phyloP scores from a whole-genome alignment of 1,140 invertebrate genomes.

The Vanessa atalanta region DNA sequence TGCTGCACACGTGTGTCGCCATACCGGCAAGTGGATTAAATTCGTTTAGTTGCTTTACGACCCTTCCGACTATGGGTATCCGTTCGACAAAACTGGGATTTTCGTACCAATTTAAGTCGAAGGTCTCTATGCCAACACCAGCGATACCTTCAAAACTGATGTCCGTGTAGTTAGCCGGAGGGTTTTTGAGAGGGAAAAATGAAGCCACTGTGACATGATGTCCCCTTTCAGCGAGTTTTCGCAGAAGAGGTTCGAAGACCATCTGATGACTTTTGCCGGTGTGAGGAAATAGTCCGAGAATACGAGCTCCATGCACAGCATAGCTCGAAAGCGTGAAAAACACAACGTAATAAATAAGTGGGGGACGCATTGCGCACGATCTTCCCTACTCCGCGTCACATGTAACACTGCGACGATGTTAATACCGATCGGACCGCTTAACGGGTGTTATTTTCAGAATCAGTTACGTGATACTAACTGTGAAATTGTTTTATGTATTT shows the following conservation, averaged over 20 bases:
- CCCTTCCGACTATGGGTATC: constrained; percentile 46
- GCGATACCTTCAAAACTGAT: constrained; percentile 64
- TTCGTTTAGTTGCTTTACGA: constrained; percentile 46
- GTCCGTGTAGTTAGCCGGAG: constrained; percentile 64
- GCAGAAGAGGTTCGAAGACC: constrained; percentile 84
- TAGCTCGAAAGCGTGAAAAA: constrained; percentile 37
- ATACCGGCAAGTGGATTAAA: constrained; percentile 55
- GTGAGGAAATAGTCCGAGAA: constrained; percentile 84
- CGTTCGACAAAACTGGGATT: constrained; percentile 40
- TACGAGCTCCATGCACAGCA: constrained; percentile 51
- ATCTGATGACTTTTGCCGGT: constrained; percentile 86
- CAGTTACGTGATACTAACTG: constrained; percentile 22
- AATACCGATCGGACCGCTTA: neutral
- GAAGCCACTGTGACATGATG: constrained; percentile 85
- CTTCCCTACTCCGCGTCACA: constrained; percentile 36
- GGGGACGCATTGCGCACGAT: constrained; percentile 49
- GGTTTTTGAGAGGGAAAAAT: constrained; percentile 71
- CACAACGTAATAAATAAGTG: constrained; percentile 35
- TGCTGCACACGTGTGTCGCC: constrained; percentile 68
- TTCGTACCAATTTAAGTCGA: constrained; percentile 60
- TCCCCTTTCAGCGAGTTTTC: constrained; percentile 82
- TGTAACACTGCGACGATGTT: constrained; percentile 38
- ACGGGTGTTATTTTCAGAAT: constrained; percentile 43
- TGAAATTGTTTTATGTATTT: neutral
- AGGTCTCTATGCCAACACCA: constrained; percentile 50